Evolutionary conservation across 2,113 vertebrate species (phyloP).

Genomic region (Gavialis gangeticus): DNA sequence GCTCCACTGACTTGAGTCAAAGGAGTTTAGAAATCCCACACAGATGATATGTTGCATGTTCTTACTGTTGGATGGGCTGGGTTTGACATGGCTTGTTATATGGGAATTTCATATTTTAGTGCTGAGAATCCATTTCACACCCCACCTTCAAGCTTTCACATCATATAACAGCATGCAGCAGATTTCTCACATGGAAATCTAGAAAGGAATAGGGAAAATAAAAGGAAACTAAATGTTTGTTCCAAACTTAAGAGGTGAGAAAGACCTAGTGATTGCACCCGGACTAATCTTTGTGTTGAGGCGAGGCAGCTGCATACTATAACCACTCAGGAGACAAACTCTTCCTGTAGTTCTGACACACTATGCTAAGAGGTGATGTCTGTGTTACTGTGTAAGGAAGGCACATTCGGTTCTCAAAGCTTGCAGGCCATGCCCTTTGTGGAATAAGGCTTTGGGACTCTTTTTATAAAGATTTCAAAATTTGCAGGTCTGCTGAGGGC

Average conservation of each 20-base stretch:
- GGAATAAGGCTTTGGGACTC: not conserved
- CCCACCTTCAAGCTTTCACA: not conserved
- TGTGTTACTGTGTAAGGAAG: not conserved
- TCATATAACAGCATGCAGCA: not conserved
- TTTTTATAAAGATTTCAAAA: not conserved
- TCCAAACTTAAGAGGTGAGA: not conserved
- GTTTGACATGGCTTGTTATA: not conserved
- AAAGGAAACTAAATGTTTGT: not conserved
- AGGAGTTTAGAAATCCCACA: not conserved
- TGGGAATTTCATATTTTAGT: not conserved
- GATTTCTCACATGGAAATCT: not conserved
- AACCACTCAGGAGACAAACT: not conserved
- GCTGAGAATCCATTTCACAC: not conserved
- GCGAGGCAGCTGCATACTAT: not conserved
- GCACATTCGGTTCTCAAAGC: not conserved
- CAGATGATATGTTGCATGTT: not conserved
- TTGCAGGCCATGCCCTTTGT: accelerated
- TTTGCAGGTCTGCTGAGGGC: accelerated
- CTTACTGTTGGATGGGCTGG: not conserved
- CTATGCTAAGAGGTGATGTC: not conserved
- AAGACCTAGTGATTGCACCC: not conserved
- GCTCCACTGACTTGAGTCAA: not conserved
- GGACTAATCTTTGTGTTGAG: not conserved
- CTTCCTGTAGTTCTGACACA: not conserved
- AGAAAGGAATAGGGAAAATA: conserved; percentile 2